Conservation (phyloP, 2,113 vertebrate genomes). For the Tragelaphus buxtoni region DNA sequence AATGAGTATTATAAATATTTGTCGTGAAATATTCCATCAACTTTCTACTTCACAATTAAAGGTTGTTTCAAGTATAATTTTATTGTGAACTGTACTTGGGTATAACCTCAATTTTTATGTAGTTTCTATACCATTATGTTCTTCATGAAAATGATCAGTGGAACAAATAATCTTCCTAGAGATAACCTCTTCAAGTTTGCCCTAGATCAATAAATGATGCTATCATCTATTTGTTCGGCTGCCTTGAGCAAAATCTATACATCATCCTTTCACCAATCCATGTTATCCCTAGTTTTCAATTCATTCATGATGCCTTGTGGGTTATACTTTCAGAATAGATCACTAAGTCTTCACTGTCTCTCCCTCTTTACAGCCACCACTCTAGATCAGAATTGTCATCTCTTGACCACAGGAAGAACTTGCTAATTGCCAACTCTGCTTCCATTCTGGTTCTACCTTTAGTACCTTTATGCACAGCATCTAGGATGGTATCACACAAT, state of each 20-base stretch:
- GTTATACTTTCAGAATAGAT: not conserved
- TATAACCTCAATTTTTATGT: not conserved
- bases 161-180: not conserved
- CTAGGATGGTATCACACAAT: not conserved
- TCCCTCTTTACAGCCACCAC: not conserved
- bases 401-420: not conserved
- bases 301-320: not conserved
- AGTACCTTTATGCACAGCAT: not conserved
- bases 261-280: not conserved
- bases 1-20: not conserved
- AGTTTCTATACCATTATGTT: not conserved
- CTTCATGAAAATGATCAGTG: not conserved
- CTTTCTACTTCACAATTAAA: not conserved
- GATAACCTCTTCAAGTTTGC: not conserved
- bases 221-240: not conserved
- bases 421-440: not conserved
- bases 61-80: not conserved
- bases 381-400: not conserved
- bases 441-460: not conserved
- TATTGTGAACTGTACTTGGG: not conserved
- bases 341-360: not conserved
- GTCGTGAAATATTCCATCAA: not conserved
- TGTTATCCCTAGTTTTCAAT: not conserved
- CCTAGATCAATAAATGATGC: not conserved
- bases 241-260: not conserved